A percentile compares a stretch with the other conserved stretches of the same genome.
phyloP scores from a whole-genome alignment of 2,888 invertebrate genomes.

The Nasonovia ribisnigri region DNA sequence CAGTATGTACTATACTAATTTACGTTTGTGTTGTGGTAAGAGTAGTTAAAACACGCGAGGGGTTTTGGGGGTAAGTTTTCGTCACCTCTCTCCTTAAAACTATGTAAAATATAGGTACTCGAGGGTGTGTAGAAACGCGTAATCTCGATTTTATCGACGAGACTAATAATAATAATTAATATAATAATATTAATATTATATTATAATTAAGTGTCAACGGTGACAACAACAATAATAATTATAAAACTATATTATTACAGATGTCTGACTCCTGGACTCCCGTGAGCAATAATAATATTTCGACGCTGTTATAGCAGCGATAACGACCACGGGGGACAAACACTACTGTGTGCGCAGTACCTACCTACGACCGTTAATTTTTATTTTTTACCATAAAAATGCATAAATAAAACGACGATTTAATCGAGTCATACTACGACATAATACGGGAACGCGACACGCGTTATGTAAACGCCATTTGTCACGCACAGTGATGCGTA shows the following conservation, averaged over 20 bases:
- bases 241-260: background rate
- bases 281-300: background rate
- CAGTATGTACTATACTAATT: too few species aligned
- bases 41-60: background rate
- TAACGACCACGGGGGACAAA: background rate
- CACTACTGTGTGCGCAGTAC: background rate
- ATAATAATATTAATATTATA: background rate
- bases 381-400: slow-evolving; percentile 24
- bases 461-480: slow-evolving; percentile 3
- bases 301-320: background rate
- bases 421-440: background rate
- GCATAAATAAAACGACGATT: slow-evolving; percentile 4
- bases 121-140: background rate
- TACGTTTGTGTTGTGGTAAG: background rate
- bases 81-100: background rate
- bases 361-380: background rate
- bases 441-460: background rate
- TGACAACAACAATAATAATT: background rate
- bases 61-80: background rate
- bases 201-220: background rate
- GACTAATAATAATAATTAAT: background rate
- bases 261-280: background rate
- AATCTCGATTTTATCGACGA: background rate
- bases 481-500: background rate
- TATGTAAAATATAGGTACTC: background rate